A percentile compares a stretch with the other conserved stretches of the same genome.
phyloP scores from a whole-genome alignment of 1,140 invertebrate genomes.

The Trialeurodes vaporariorum region DNA sequence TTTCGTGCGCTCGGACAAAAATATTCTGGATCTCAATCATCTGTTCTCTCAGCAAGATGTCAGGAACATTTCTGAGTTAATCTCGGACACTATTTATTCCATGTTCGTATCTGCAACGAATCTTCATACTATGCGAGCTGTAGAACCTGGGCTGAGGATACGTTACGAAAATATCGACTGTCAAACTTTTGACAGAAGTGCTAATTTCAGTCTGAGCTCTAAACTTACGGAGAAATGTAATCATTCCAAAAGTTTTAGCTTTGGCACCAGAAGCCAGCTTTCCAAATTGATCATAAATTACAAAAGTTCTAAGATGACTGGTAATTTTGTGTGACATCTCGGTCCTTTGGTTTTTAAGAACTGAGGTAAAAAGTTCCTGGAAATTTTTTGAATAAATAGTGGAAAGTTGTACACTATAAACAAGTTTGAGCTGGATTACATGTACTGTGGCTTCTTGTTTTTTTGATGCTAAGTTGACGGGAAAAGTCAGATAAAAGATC shows the following conservation, averaged over 20 bases:
- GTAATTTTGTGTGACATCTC: no score
- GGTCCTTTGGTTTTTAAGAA: no score
- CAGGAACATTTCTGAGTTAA: slow-evolving; percentile 13
- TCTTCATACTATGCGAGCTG: slow-evolving; percentile 53
- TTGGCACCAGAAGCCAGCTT: slow-evolving; percentile 25
- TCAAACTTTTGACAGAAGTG: slow-evolving; percentile 5
- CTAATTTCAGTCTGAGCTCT: slow-evolving; percentile 8
- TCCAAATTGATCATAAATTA: slow-evolving; percentile 19
- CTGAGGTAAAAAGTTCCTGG: no score
- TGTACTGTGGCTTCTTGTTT: no score
- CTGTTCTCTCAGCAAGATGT: slow-evolving; percentile 3
- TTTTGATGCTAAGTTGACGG: no score
- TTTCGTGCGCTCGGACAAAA: slow-evolving; percentile 46
- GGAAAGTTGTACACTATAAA: no score
- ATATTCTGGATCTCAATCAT: slow-evolving; percentile 36
- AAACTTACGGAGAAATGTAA: slow-evolving; percentile 18
- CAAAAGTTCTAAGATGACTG: no score
- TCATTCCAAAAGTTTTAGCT: slow-evolving; percentile 18
- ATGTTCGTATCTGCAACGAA: slow-evolving; percentile 48
- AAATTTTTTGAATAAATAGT: no score
- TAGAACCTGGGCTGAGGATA: slow-evolving; percentile 50
- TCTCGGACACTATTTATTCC: slow-evolving; percentile 41
- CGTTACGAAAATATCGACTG: slow-evolving; percentile 15
- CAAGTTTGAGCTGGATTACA: no score
- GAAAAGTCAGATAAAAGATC: no score